Evolutionary conservation across 2,797 vertebrate genomes (phyloP).

Genomic region (Gallirallus australis): DNA sequence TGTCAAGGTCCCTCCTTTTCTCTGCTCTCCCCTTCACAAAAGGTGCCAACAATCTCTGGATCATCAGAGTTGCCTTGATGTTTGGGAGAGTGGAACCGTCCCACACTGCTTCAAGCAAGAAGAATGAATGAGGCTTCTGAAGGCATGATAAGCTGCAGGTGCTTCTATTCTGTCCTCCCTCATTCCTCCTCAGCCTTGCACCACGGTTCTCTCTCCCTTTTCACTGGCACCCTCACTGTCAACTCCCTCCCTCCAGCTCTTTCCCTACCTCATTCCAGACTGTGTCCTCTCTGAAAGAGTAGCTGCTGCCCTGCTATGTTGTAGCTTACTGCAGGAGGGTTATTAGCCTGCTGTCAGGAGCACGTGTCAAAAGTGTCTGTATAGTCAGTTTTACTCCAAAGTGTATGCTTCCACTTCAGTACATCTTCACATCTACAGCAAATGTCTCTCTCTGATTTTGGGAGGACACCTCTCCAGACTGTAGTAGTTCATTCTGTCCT

Average conservation of each 20-base stretch:
- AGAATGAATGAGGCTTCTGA: neutral
- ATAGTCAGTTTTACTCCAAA: neutral
- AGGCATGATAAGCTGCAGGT: constrained; percentile 18
- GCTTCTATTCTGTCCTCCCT: constrained; percentile 22
- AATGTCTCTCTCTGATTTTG: neutral
- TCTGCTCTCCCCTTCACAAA: neutral
- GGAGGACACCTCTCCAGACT: neutral
- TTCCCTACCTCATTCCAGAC: neutral
- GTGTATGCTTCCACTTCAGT: neutral
- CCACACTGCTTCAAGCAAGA: neutral
- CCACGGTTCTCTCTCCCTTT: neutral
- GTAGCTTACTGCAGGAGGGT: neutral
- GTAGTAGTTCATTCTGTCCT: neutral
- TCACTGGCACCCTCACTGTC: neutral
- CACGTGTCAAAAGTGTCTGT: neutral
- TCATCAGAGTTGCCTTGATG: neutral
- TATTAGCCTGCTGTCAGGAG: neutral
- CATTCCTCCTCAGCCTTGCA: neutral
- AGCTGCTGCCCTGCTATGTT: neutral
- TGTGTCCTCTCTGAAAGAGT: neutral
- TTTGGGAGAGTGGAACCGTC: neutral
- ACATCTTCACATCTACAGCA: neutral
- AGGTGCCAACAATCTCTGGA: neutral
- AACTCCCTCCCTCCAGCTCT: neutral
- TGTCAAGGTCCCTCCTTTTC: neutral